A percentile compares a stretch with the other conserved stretches of the same genome.
Evolutionary conservation across 2,888 invertebrate genomes (phyloP).

Genomic region (Caenorhabditis sp.): DNA sequence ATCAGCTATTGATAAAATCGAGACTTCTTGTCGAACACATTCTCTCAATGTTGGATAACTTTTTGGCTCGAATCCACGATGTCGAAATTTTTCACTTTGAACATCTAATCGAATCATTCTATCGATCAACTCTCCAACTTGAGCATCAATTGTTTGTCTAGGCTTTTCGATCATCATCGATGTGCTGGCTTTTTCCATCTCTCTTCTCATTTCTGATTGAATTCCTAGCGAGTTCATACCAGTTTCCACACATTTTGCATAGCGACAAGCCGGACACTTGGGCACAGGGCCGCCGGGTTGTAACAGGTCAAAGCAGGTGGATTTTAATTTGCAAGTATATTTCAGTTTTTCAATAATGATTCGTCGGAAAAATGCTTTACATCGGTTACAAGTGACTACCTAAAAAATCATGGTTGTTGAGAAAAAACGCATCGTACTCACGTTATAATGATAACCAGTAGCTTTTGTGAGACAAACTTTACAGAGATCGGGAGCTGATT

Average conservation of each 20-base stretch:
- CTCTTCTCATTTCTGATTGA: not conserved
- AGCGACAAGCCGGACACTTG: constrained; percentile 19
- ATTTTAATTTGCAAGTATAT: constrained; percentile 7
- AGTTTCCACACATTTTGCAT: constrained; percentile 6
- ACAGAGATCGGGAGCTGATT: constrained; percentile 21
- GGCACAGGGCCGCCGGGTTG: constrained; percentile 15
- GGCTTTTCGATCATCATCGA: not conserved
- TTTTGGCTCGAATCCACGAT: not conserved
- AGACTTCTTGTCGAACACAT: not conserved
- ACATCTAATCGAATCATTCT: not conserved
- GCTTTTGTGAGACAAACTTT: constrained; percentile 29
- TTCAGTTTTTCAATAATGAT: constrained; percentile 19
- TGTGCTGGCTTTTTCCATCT: not conserved
- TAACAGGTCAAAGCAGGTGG: constrained; percentile 12
- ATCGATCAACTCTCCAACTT: not conserved
- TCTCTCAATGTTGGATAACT: not conserved
- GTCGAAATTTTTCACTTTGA: not conserved
- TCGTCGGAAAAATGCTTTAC: constrained; percentile 21
- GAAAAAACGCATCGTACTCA: constrained; percentile 35
- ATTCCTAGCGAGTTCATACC: constrained; percentile 19
- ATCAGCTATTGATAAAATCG: not conserved
- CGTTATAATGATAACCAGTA: constrained; percentile 32
- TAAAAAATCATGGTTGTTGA: not conserved
- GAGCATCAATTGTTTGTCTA: not conserved
- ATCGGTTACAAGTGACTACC: constrained; percentile 15